phyloP scores from a whole-genome alignment of 2,888 invertebrate species.

The Drosophila austrosaltans region DNA sequence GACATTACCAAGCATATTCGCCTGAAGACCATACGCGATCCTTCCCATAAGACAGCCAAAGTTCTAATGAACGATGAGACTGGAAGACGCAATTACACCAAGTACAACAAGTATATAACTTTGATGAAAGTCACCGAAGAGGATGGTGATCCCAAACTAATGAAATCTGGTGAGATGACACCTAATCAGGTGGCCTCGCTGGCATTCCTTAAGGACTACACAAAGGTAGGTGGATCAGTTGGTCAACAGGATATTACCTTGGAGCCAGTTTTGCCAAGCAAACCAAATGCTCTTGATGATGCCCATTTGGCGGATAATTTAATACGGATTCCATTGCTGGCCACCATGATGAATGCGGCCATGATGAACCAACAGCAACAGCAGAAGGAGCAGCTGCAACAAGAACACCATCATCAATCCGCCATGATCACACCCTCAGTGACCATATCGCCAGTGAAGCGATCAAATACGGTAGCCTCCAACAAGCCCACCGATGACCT shows the following conservation, averaged over 20 bases:
- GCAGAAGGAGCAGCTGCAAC: conserved; percentile 65
- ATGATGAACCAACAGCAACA: conserved; percentile 80
- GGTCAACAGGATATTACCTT: conserved; percentile 78
- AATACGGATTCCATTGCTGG: conserved; percentile 76
- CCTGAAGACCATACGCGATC: conserved; percentile 93
- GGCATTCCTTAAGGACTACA: conserved; percentile 85
- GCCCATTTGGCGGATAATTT: conserved; percentile 73
- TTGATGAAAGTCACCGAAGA: conserved; percentile 87
- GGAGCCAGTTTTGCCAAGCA: conserved; percentile 70
- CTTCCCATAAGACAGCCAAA: conserved; percentile 91
- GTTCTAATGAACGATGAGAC: conserved; percentile 96
- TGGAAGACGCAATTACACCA: conserved; percentile 94
- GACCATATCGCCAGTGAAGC: conserved; percentile 81
- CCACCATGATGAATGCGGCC: conserved; percentile 81
- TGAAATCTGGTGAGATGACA: conserved; percentile 84
- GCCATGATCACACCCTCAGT: conserved; percentile 80
- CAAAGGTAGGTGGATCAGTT: conserved; percentile 76
- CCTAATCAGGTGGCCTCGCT: conserved; percentile 84
- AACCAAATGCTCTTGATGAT: conserved; percentile 56
- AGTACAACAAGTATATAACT: conserved; percentile 95
- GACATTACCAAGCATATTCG: conserved; percentile 98
- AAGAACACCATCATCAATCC: conserved; percentile 68
- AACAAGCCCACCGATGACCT: conserved; percentile 87
- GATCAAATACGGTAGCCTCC: conserved; percentile 84
- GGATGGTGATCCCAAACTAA: conserved; percentile 83